Evolutionary conservation across 2,113 vertebrate genomes (phyloP).

Genomic region (Ciconia stormi): DNA sequence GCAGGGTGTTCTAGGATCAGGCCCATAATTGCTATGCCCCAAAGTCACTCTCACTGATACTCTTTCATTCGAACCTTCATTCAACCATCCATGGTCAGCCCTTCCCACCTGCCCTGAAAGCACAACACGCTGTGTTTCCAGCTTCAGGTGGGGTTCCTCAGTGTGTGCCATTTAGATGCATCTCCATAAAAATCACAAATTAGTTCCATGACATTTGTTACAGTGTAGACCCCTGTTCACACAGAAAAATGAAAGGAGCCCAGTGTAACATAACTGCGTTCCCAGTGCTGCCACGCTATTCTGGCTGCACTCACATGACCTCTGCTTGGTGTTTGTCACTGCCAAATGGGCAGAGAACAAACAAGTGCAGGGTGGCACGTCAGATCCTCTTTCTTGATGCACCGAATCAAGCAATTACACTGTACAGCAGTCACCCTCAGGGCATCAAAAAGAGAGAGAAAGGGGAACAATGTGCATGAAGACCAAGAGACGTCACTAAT

Average conservation of each 20-base stretch:
- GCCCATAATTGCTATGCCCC: neutral
- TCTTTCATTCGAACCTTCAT: neutral
- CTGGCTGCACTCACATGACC: conserved; percentile 23
- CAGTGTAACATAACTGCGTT: neutral
- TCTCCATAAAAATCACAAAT: neutral
- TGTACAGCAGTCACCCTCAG: neutral
- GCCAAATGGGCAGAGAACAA: neutral
- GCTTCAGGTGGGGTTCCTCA: neutral
- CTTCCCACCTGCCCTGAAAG: neutral
- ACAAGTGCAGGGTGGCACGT: neutral
- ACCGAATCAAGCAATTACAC: neutral
- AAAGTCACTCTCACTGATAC: neutral
- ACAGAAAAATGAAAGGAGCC: conserved; percentile 1
- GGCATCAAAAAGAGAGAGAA: neutral
- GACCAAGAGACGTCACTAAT: neutral
- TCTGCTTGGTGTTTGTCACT: neutral
- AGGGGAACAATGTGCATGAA: neutral
- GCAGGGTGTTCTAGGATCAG: neutral
- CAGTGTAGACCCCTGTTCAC: neutral
- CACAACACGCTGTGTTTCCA: neutral
- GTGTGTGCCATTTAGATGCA: neutral
- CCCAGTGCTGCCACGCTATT: neutral
- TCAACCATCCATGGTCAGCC: neutral
- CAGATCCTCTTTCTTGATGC: neutral
- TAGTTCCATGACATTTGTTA: neutral